Evolutionary conservation across 2,113 vertebrate species (phyloP), one percentile per base, ranked within the genome.

Genomic region (Prochilodus magdalenae): DNA sequence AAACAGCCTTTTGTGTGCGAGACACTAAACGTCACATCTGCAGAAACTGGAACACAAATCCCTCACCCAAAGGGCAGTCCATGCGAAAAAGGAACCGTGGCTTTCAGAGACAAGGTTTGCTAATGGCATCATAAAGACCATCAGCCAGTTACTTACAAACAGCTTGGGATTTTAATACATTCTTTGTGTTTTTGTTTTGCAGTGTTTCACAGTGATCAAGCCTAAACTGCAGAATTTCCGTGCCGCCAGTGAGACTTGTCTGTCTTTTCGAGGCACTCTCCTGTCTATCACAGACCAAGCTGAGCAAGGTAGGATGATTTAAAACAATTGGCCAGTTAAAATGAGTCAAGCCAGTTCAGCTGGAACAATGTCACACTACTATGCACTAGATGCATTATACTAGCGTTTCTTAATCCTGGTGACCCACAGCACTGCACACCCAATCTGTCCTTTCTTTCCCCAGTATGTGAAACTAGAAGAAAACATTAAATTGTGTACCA

Each of bases 61-160:
- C 90, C 94, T 51, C 88, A 71, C 0, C 90, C 92, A 27, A 82
- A 66, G 8, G 90, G 91, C 73, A 85, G 81, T 73, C 87, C 90
- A 0, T 99, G 98, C 83, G 92, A 84, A 44, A 85, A 87, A 0
- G 4, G 0, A 1, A 94, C 94, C 83, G 14, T 88, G 75, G 47
- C 77, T 84, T 98, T 98, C 93, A 94, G 90, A 85, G 93, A 97
- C 85, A 98, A 99, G 97, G 98, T 99, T 91, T 86, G 85, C 15
- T 22, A 11, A 24, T 29, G 1, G 10, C 16, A 18, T 6, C 47
- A 51, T 16, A 22, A 18, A 27, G 0, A 5, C 30, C 0, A 15
- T 40, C 15, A 13, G 15, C n/a, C 15, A 60, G 0, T 49, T 27
- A 36, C 16, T 4, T 36, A 36, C 3, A 3, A 4, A 36, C 36